Conservation (phyloP, 1,140 invertebrate species). For the Neomicropteryx cornuta region DNA sequence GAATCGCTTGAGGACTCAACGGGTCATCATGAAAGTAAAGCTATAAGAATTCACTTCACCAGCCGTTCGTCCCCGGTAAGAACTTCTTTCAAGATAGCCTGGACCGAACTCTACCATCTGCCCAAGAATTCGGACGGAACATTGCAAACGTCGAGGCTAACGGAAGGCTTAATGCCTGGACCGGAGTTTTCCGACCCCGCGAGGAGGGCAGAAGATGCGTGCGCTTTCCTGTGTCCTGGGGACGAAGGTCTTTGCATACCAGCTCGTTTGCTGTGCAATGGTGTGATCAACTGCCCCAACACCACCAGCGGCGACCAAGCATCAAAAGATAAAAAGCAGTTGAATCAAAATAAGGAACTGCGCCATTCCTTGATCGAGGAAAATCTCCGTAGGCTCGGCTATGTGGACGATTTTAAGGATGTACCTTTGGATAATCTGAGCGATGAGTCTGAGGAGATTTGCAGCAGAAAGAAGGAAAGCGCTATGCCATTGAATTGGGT, state of each 20-base stretch:
- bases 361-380: constrained; percentile 40
- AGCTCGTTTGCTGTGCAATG: constrained; percentile 70
- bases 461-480: constrained; percentile 29
- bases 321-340: constrained; percentile 23
- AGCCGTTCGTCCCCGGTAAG: constrained; percentile 65
- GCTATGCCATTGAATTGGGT: constrained; percentile 28
- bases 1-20: constrained; percentile 49
- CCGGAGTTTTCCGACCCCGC: constrained; percentile 16
- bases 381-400: constrained; percentile 42
- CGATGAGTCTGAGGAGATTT: constrained; percentile 55
- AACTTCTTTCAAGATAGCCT: constrained; percentile 75
- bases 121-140: constrained; percentile 70
- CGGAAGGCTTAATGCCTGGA: too few species aligned
- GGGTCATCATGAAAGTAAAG: constrained; percentile 39
- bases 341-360: constrained; percentile 34
- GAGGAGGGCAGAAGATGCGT: constrained; percentile 35
- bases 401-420: constrained; percentile 35
- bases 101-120: constrained; percentile 81
- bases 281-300: constrained; percentile 76
- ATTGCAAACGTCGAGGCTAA: constrained; percentile 58
- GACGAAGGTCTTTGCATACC: constrained; percentile 72
- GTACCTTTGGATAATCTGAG: constrained; percentile 37
- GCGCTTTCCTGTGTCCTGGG: constrained; percentile 77
- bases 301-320: constrained; percentile 22
- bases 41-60: constrained; percentile 54